These are phyloP conservation scores for Conops quadrifasciatus DNA, from an alignment of 2,888 invertebrate genomes.

Conservation along the genomic window DNA sequence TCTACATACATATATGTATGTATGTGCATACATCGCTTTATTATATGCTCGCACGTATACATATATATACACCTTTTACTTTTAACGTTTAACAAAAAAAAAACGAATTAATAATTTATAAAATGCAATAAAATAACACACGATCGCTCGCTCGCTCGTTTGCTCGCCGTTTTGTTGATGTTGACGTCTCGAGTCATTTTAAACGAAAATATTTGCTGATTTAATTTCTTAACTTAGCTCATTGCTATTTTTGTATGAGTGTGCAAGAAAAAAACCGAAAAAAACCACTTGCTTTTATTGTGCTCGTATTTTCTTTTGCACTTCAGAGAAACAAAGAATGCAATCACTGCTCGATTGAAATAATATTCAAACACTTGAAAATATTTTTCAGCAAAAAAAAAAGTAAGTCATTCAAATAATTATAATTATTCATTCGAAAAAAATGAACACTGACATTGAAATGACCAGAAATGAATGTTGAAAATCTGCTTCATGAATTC, in stretches of 20 bases:
- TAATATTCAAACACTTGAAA: neutral
- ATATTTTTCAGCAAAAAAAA: neutral
- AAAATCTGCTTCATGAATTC: neutral
- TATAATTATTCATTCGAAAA: neutral
- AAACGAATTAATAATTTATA: no score
- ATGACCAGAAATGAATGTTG: neutral
- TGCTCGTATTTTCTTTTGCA: no score
- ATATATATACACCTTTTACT: no score
- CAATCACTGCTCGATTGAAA: neutral
- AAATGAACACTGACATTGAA: neutral
- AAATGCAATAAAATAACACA: neutral
- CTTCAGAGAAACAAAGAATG: neutral
- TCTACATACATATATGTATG: no score
- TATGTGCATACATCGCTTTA: no score
- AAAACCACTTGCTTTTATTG: neutral
- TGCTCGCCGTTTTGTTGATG: neutral
- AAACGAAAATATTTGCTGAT: constrained; percentile 9
- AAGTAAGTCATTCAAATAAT: neutral
- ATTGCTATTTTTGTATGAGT: constrained; percentile 10
- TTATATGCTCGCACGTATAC: no score
- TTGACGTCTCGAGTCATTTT: neutral
- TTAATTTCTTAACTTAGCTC: constrained; percentile 12
- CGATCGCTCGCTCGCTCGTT: neutral
- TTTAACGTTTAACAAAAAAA: no score
- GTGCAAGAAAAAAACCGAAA: neutral